A percentile compares a stretch with the other conserved stretches of the same genome.
phyloP scores from a whole-genome alignment of 2,113 vertebrate genomes.

The Antidorcas marsupialis region DNA sequence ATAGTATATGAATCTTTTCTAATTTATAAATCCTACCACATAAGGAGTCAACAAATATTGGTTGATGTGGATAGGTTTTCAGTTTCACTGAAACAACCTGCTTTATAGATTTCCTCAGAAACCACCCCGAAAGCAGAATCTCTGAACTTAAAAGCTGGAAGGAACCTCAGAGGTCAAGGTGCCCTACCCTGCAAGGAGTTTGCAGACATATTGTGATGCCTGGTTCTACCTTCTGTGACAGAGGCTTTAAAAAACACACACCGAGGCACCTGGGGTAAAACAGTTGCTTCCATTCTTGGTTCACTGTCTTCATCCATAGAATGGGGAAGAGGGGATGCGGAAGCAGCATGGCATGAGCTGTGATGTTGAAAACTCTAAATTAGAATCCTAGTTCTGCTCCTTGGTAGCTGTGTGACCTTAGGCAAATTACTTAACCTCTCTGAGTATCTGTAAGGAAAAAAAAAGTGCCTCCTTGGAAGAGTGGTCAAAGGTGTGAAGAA shows the following conservation, averaged over 20 bases:
- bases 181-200: neutral
- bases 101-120: neutral
- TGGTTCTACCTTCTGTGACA: neutral
- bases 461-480: neutral
- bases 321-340: neutral
- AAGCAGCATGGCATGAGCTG: fast-evolving
- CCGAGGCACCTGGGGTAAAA: neutral
- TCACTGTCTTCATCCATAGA: neutral
- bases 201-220: neutral
- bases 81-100: neutral
- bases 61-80: neutral
- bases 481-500: neutral
- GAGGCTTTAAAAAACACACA: neutral
- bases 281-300: neutral
- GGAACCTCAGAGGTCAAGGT: neutral
- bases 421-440: neutral
- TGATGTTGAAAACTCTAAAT: neutral
- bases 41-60: neutral
- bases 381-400: neutral
- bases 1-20: neutral
- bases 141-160: neutral
- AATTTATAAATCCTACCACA: neutral
- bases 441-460: neutral
- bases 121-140: neutral
- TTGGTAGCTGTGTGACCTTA: neutral